These are phyloP conservation scores for Chlorops oryzae DNA, from an alignment of 1,140 invertebrate genomes.

Conservation along the genomic window DNA sequence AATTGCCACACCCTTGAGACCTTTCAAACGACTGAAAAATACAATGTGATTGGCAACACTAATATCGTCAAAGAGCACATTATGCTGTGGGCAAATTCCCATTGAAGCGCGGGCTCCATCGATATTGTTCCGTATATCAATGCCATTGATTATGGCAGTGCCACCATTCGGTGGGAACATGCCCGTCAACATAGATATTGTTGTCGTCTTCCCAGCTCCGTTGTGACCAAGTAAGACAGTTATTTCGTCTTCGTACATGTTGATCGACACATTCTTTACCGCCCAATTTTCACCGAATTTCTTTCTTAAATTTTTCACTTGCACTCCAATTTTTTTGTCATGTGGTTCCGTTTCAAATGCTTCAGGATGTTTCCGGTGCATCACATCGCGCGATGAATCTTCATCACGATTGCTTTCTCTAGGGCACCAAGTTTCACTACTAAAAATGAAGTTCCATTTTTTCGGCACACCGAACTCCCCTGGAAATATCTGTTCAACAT, in stretches of 20 bases:
- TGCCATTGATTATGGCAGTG: slow-evolving; percentile 61
- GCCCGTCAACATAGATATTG: slow-evolving; percentile 67
- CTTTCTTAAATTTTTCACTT: slow-evolving; percentile 52
- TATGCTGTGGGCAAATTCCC: slow-evolving; percentile 87
- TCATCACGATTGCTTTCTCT: too few species aligned
- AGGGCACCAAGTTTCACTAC: too few species aligned
- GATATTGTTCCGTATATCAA: slow-evolving; percentile 56
- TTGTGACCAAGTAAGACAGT: slow-evolving; percentile 69
- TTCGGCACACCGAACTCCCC: slow-evolving; percentile 60
- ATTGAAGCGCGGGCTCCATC: slow-evolving; percentile 56
- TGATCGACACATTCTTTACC: slow-evolving; percentile 65
- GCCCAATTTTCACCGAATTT: slow-evolving; percentile 52
- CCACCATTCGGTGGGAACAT: slow-evolving; percentile 65
- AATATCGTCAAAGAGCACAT: slow-evolving; percentile 81
- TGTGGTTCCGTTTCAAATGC: background rate
- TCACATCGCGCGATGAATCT: too few species aligned
- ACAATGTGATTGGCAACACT: slow-evolving; percentile 82
- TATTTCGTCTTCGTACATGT: slow-evolving; percentile 63
- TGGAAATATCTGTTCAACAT: slow-evolving; percentile 63
- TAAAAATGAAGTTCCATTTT: slow-evolving; percentile 66
- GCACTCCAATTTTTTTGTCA: slow-evolving; percentile 5
- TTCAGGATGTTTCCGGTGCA: too few species aligned
- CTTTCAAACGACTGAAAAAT: slow-evolving; percentile 74
- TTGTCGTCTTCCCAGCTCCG: slow-evolving; percentile 55
- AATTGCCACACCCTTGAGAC: slow-evolving; percentile 52